Evolutionary conservation across 1,140 invertebrate species (phyloP).

Genomic region (Spodoptera litura): DNA sequence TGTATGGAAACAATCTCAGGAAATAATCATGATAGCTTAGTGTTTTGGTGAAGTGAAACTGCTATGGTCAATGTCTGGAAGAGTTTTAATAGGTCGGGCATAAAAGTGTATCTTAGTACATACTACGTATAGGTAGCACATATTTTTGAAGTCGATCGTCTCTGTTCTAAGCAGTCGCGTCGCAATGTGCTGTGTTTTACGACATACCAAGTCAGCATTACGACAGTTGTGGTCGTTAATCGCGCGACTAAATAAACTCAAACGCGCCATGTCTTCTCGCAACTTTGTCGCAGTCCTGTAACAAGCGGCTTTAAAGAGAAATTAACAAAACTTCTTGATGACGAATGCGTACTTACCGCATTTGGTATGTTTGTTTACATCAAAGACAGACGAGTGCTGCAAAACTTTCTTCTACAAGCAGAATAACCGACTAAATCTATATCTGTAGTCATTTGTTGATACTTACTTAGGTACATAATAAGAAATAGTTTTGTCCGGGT

Average conservation of each 20-base stretch:
- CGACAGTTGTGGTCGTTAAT: slow-evolving; percentile 55
- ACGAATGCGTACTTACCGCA: not conserved
- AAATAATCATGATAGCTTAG: too few relatives aligned
- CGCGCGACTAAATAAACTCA: slow-evolving; percentile 54
- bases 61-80: too few relatives aligned
- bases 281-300: slow-evolving; percentile 51
- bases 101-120: too few relatives aligned
- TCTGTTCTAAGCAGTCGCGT: slow-evolving; percentile 43
- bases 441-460: slow-evolving; percentile 1
- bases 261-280: slow-evolving; percentile 39
- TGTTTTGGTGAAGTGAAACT: too few relatives aligned
- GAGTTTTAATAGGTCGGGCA: too few relatives aligned
- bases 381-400: not conserved
- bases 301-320: slow-evolving; percentile 22
- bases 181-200: slow-evolving; percentile 50
- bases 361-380: slow-evolving; percentile 2
- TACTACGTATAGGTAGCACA: not conserved
- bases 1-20: too few relatives aligned
- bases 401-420: not conserved
- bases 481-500: slow-evolving; percentile 7
- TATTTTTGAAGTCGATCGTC: slow-evolving; percentile 14
- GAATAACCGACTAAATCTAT: not conserved
- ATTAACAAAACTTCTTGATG: slow-evolving; percentile 41
- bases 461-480: not conserved
- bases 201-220: slow-evolving; percentile 48